phyloP scores from a whole-genome alignment of 2,888 invertebrate species.

The Callosobruchus maculatus region DNA sequence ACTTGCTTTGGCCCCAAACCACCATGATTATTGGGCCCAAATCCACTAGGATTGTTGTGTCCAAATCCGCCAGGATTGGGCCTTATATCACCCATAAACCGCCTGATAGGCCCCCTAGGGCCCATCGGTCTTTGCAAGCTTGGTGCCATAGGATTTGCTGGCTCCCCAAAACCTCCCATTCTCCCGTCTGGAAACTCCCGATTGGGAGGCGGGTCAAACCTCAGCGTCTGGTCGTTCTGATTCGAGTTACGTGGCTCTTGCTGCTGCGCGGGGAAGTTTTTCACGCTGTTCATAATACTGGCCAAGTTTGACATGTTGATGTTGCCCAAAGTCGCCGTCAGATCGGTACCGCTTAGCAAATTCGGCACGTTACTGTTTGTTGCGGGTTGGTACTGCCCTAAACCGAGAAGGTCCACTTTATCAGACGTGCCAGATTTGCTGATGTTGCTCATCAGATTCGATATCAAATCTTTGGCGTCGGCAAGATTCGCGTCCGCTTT shows the following conservation, averaged over 20 bases:
- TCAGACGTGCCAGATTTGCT: conserved; percentile 20
- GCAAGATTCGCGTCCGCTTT: conserved; percentile 45
- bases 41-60: not conserved
- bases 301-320: conserved; percentile 37
- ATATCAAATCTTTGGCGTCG: conserved; percentile 61
- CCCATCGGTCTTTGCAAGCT: not conserved
- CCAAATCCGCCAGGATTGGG: not conserved
- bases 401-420: conserved; percentile 24
- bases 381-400: conserved; percentile 7
- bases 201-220: not conserved
- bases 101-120: not conserved
- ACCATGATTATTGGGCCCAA: not conserved
- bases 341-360: conserved; percentile 28
- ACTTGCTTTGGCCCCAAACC: too few relatives aligned
- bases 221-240: not conserved
- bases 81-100: not conserved
- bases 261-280: conserved; percentile 14
- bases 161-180: not conserved
- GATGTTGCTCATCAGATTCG: conserved; percentile 58
- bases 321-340: conserved; percentile 28
- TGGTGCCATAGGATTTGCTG: not conserved
- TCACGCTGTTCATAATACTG: conserved; percentile 36
- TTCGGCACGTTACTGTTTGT: conserved; percentile 13
- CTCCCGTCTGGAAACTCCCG: not conserved
- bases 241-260: not conserved